A percentile compares a stretch with the other conserved stretches of the same genome.
Conservation (phyloP, 2,797 vertebrate species). For the Coccyzus lansbergi region DNA sequence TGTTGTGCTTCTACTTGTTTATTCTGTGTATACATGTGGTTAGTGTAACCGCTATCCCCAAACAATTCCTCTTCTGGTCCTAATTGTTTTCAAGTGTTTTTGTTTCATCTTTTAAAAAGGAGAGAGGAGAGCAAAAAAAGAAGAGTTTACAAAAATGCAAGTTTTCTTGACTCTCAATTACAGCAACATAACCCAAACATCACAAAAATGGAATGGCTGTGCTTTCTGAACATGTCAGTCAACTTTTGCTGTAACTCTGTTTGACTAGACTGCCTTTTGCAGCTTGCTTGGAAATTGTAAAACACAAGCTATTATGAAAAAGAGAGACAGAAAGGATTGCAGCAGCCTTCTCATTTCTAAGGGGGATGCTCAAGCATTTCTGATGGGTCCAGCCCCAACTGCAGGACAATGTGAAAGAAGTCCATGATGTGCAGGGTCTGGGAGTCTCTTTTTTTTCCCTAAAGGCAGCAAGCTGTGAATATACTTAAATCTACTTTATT, state of each 20-base stretch:
- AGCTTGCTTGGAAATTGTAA: background rate
- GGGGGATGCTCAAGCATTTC: background rate
- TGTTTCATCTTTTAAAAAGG: background rate
- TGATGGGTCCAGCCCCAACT: background rate
- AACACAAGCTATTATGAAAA: background rate
- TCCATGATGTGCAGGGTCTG: background rate
- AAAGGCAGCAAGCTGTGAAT: background rate
- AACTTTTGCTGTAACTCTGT: background rate
- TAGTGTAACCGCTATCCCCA: background rate
- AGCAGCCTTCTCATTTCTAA: background rate
- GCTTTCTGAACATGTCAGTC: background rate
- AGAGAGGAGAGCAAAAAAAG: background rate
- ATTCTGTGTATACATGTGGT: background rate
- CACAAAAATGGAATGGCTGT: background rate
- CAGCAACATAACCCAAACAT: background rate
- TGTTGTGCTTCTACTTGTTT: background rate
- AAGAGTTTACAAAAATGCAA: background rate
- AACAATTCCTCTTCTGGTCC: background rate
- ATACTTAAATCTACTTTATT: background rate
- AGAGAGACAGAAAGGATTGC: background rate
- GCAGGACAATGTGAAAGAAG: background rate
- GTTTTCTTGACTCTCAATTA: background rate
- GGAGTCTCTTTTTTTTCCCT: background rate
- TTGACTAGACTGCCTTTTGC: background rate
- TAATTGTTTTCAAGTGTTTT: background rate